These are phyloP conservation scores for Ypsolopha scabrella DNA, from an alignment of 2,888 invertebrate species.

Conservation along the genomic window DNA sequence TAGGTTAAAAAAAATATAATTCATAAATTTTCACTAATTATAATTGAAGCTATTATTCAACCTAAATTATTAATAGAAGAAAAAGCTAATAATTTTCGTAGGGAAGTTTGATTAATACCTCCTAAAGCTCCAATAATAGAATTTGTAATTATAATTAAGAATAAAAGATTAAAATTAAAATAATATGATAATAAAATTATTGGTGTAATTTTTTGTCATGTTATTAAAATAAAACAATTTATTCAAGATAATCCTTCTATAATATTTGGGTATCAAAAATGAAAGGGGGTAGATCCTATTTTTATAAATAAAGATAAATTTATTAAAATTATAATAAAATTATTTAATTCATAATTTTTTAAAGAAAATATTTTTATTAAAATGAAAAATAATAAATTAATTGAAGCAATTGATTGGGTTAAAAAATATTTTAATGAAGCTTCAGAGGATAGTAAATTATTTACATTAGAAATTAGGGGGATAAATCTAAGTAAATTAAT, in stretches of 20 bases:
- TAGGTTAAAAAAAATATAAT: constrained; percentile 56
- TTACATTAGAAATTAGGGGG: constrained; percentile 61
- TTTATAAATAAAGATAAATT: constrained; percentile 60
- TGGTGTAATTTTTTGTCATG: constrained; percentile 76
- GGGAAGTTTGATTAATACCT: constrained; percentile 64
- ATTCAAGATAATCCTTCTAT: constrained; percentile 70
- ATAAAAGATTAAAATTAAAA: constrained; percentile 51
- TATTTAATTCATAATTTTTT: too few relatives aligned
- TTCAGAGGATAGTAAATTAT: constrained; percentile 62
- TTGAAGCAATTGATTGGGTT: constrained; percentile 69
- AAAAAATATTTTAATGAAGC: constrained; percentile 73
- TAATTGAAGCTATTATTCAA: constrained; percentile 61
- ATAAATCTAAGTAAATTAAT: constrained; percentile 74
- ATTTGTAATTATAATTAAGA: constrained; percentile 51
- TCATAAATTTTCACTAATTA: constrained; percentile 57
- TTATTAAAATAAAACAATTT: constrained; percentile 67
- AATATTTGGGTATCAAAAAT: constrained; percentile 72
- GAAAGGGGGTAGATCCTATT: constrained; percentile 70
- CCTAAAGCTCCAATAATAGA: constrained; percentile 58
- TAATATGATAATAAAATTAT: too few relatives aligned
- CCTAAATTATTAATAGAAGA: constrained; percentile 75
- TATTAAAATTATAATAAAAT: constrained; percentile 34
- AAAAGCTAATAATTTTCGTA: constrained; percentile 72
- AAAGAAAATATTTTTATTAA: too few relatives aligned
- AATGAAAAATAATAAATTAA: constrained; percentile 62